phyloP scores from a whole-genome alignment of 1,140 invertebrate genomes.

The Chironomus tepperi region DNA sequence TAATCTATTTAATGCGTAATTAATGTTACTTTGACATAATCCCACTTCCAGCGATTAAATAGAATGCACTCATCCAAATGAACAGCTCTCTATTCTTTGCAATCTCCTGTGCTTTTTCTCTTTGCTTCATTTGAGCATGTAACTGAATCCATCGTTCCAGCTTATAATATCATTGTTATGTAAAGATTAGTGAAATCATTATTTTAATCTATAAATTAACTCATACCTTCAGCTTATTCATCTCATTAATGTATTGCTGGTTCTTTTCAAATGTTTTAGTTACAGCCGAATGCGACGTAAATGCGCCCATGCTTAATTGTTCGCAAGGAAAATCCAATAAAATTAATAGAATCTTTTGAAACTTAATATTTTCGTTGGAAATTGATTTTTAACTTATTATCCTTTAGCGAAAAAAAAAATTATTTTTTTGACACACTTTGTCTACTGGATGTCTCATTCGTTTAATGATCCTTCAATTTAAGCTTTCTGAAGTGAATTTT shows the following conservation, averaged over 20 bases:
- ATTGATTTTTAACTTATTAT: too few relatives aligned
- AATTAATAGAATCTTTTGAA: too few relatives aligned
- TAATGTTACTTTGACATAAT: conserved; percentile 47
- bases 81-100: conserved; percentile 61
- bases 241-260: conserved; percentile 60
- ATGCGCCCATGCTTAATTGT: background rate
- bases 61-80: conserved; percentile 62
- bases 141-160: conserved; percentile 67
- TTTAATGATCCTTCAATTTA: too few relatives aligned
- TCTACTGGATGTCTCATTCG: too few relatives aligned
- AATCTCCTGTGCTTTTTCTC: conserved; percentile 60
- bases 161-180: conserved; percentile 36
- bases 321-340: too few relatives aligned
- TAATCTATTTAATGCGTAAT: conserved; percentile 25
- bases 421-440: too few relatives aligned
- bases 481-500: too few relatives aligned
- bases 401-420: too few relatives aligned
- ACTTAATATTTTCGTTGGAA: too few relatives aligned
- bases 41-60: conserved; percentile 47
- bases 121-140: conserved; percentile 67
- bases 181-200: background rate
- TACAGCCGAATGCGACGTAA: background rate
- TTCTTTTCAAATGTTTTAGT: conserved; percentile 48
- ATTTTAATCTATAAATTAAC: background rate
- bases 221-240: conserved; percentile 53